Evolutionary conservation across 2,797 vertebrate genomes (phyloP).

Genomic region (Apogon hyalosoma): DNA sequence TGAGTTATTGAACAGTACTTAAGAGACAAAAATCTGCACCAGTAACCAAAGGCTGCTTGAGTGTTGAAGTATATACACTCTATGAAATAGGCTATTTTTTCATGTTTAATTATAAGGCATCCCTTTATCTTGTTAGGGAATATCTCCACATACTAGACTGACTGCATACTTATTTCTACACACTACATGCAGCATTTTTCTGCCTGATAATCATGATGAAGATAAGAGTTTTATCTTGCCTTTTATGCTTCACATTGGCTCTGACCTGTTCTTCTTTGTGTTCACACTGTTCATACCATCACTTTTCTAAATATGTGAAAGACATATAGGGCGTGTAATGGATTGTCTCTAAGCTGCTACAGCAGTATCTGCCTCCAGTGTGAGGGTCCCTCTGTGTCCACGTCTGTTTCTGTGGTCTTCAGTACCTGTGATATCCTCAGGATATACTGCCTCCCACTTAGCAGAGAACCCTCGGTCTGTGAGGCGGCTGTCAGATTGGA

Average conservation of each 20-base stretch:
- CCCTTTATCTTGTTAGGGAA: neutral
- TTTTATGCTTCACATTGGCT: conserved; percentile 33
- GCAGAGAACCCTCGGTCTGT: conserved; percentile 84
- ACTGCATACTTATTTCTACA: neutral
- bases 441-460: conserved; percentile 84
- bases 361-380: conserved; percentile 27
- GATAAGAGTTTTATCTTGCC: conserved; percentile 48
- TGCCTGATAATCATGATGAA: conserved; percentile 29
- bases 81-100: too few species aligned
- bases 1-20: neutral
- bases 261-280: conserved; percentile 40
- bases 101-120: neutral
- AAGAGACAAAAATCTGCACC: neutral
- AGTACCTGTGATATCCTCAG: conserved; percentile 84
- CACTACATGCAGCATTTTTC: neutral
- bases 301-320: conserved; percentile 26
- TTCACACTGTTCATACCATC: conserved; percentile 21
- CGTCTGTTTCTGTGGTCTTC: conserved; percentile 17
- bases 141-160: neutral
- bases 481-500: conserved; percentile 82
- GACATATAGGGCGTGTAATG: conserved; percentile 34
- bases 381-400: conserved; percentile 18
- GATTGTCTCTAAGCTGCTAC: conserved; percentile 28
- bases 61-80: neutral
- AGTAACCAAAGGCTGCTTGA: neutral